These are phyloP conservation scores for Sitophilus oryzae DNA, from an alignment of 1,140 invertebrate species.

Conservation along the genomic window DNA sequence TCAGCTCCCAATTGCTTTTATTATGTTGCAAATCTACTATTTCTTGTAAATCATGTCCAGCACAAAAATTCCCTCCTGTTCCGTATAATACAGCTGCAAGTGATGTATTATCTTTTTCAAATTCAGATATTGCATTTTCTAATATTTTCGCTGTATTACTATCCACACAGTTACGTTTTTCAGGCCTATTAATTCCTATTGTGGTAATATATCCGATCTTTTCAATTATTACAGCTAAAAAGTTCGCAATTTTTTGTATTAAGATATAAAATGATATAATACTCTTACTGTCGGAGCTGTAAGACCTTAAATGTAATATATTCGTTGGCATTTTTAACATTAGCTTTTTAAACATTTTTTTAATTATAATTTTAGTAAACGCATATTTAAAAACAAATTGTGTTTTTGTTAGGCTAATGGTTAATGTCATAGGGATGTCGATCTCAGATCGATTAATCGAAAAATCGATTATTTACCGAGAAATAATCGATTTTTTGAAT, in stretches of 20 bases:
- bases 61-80: constrained; percentile 83
- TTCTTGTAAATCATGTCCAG: constrained; percentile 79
- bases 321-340: neutral
- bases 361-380: neutral
- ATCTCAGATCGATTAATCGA: too few species aligned
- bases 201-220: constrained; percentile 58
- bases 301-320: neutral
- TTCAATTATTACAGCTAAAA: constrained; percentile 52
- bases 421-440: too few species aligned
- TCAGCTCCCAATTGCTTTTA: neutral
- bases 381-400: too few species aligned
- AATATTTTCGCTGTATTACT: constrained; percentile 59
- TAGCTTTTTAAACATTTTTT: too few species aligned
- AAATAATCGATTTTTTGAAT: too few species aligned
- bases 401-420: too few species aligned
- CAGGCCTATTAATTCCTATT: constrained; percentile 81
- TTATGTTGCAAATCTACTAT: constrained; percentile 47
- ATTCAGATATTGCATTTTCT: constrained; percentile 64
- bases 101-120: constrained; percentile 68
- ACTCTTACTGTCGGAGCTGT: too few species aligned
- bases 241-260: neutral
- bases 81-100: constrained; percentile 77
- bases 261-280: neutral
- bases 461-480: too few species aligned
- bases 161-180: constrained; percentile 76